Evolutionary conservation across 2,888 invertebrate species (phyloP), one percentile per base, ranked within the genome.

Genomic region (Caenorhabditis auriculariae): DNA sequence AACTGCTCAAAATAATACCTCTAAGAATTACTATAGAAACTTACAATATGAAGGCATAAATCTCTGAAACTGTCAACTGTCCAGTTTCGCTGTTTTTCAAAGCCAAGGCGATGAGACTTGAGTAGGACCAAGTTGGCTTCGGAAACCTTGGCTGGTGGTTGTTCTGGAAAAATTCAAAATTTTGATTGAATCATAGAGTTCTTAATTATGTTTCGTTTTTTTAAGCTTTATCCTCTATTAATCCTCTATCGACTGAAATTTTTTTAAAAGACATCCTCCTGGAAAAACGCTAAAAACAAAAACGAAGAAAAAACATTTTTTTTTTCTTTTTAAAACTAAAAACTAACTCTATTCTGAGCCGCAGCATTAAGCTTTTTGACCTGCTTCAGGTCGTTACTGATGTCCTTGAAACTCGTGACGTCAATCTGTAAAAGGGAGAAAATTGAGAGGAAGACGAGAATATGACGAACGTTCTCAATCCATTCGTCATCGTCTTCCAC

Each of bases 21-120:
- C 6, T 15, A 28, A 54, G 12, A n/a, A 37, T n/a, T 32, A 19
- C 42, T 15, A 28, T 15, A 46, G 38, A 60, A 66, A 86, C 89
- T 87, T 85, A 91, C 90, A 93, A 95, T 90, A 96, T 94, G 82
- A 96, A 96, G 83, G 91, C 93, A 84, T 96, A 96, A 75, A 96
- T 96, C 85, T 96, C 96, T 12, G 93, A 93, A 32, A 96, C 96
- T 3, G 95, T 95, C 77, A 96, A 84, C 77, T 92, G 91, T 53
- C 95, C 95, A 53, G 90, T 90, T 75, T 89, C 87, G 63, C 94
- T 93, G 83, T 96, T 96, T 84, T 95, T 95, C 65, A 96, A 85
- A 4, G 96, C 94, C 90, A 96, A 90, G 1, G 95, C 95, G 82
- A 96, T 96, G 68, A 96, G 87, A 85, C 95, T 96, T 58, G 93